Conservation (phyloP, 2,888 invertebrate species). For the Melieria picta region DNA sequence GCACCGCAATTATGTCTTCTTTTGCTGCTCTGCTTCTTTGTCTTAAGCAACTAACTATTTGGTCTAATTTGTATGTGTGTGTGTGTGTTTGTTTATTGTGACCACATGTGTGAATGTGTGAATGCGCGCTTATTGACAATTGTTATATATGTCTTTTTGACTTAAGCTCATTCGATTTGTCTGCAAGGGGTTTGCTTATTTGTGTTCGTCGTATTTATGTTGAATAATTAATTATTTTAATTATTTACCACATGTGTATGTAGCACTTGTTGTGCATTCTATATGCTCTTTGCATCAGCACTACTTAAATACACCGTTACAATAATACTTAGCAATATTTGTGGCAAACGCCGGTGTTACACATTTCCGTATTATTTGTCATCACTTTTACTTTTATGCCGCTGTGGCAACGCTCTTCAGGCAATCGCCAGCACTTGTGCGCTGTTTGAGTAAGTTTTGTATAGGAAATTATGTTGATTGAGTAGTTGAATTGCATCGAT, state of each 20-base stretch:
- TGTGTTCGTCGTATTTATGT: background rate
- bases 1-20: no score
- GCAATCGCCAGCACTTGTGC: no score
- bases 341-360: background rate
- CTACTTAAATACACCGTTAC: background rate
- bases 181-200: no score
- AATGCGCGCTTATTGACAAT: no score
- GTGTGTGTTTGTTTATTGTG: background rate
- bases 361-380: background rate
- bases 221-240: constrained; percentile 2
- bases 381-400: background rate
- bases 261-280: constrained; percentile 2
- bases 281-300: background rate
- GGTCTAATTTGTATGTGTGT: background rate
- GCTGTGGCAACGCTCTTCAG: no score
- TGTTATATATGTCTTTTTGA: no score
- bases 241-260: background rate
- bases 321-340: background rate
- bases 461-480: no score
- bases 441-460: no score
- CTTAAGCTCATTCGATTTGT: no score
- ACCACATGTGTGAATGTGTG: no score
- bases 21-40: no score
- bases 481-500: no score
- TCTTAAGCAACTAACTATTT: background rate